Evolutionary conservation across 2,888 invertebrate species (phyloP), one percentile per base, ranked within the genome.

Genomic region (Eudemis profundana): DNA sequence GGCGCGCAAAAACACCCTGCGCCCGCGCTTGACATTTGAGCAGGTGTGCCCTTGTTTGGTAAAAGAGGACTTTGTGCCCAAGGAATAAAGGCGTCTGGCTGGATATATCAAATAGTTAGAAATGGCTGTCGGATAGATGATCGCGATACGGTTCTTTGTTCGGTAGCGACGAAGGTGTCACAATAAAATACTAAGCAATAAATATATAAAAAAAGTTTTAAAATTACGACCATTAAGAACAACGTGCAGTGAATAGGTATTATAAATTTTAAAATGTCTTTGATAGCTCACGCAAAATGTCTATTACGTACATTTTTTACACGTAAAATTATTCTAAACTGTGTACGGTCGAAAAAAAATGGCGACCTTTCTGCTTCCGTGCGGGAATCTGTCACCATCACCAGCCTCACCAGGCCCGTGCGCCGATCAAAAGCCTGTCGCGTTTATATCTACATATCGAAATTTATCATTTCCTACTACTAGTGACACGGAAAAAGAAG

Each of bases 1-100:
- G 14, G 7, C 33, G 65, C 38, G 38, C 44, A 61, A 63, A 61
- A 53, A 53, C 56, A 7, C 23, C 27, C 15, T 21, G 40, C 17
- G 62, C 21, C 56, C 27, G 44, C 46, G 17, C 57, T 29, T 60
- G 65, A 47, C 65, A 59, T 65, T 65, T 60, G 46, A 51, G 60
- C 65, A 65, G 65, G 65, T 60, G 65, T 15, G 17, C 47, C 19
- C 36, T 38, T 56, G 62, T 19, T 54, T n/a, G 10, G 27, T 38
- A 3, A 40, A 47, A 53, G 3, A n/a, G n/a, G 3, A 27, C 51
- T 33, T 36, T 62, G 46, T 33, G 44, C 33, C 36, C 4, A 47
- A 47, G 33, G 14, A 17, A 15, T 21, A 59, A 59, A 27, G 29
- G 21, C 12, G 40, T 40, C 42, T 19, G n/a, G 8, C 29, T 21